Evolutionary conservation across 1,140 invertebrate genomes (phyloP), one percentile per base, ranked within the genome.

Genomic region (Orussus abietinus): DNA sequence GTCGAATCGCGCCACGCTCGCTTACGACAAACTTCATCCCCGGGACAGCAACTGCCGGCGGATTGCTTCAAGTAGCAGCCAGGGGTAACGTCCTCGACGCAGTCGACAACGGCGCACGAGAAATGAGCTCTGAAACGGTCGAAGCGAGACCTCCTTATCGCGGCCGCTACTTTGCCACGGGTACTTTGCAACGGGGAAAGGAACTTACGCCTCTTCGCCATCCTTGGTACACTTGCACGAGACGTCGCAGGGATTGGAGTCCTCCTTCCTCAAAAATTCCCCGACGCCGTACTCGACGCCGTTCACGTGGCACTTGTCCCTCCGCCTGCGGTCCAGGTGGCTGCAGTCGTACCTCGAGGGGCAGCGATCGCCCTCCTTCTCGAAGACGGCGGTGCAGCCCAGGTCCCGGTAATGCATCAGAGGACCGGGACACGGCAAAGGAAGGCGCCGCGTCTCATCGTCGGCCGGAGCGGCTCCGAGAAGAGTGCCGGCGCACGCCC

Each of bases 21-120:
- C 60, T 61, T 36, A 66, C 64, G 49, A 36, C 64, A 66, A 14
- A 55, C 29, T 28, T 25, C 2, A 19, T 36, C 9, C 9, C 11
- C 32, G 0, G 37, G 22, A 32, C 64, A 67, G 25, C 64, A 67
- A 0, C 21, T 0, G 5, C 12, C 12, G 3, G 14, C 13, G 0
- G 5, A 15, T 1, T 34, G 1, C 35, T 7, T 51, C 2, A 0
- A 0, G 11, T 49, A 63, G 35, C 64, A 67, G 12, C 38, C 47
- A 9, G 22, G 9, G 0, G 9, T 14, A 5, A 12, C 0, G 0
- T 5, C n/a, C 4, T 3, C 1, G 1, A 6, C 0, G 11, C 64
- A 65, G 15, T 64, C 61, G 1, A 55, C 11, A 1, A 4, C 4
- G 2, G 61, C 51, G 1, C 64, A 67, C 1, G 4, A 15, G n/a